A percentile compares a stretch with the other conserved stretches of the same genome.
phyloP scores from a whole-genome alignment of 2,888 invertebrate species.

The Leuctra nigra region DNA sequence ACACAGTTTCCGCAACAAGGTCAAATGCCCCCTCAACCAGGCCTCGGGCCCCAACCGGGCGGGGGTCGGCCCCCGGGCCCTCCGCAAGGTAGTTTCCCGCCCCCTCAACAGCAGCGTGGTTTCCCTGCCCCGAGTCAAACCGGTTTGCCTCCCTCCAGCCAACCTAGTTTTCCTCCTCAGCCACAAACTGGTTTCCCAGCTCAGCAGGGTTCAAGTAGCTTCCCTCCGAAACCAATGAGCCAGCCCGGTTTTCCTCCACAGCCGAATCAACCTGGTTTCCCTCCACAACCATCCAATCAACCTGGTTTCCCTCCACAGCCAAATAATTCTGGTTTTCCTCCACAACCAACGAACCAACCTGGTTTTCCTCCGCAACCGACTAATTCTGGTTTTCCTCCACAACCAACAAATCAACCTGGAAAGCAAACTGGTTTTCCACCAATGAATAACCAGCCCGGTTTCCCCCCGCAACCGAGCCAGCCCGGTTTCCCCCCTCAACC shows the following conservation, averaged over 20 bases:
- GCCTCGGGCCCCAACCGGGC: neutral
- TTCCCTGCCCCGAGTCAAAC: too few species aligned
- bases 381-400: neutral
- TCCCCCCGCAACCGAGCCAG: conserved; percentile 31
- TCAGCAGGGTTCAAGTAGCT: too few species aligned
- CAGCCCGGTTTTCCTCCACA: too few species aligned
- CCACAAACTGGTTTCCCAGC: too few species aligned
- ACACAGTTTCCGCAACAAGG: neutral
- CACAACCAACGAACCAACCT: neutral
- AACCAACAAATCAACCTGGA: neutral
- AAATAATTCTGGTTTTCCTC: neutral
- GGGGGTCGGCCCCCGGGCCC: neutral
- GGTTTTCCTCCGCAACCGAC: neutral
- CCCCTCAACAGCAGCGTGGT: too few species aligned
- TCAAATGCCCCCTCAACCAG: neutral
- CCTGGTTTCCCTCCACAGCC: too few species aligned
- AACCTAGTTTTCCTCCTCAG: too few species aligned
- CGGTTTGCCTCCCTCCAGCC: too few species aligned
- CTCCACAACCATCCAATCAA: too few species aligned
- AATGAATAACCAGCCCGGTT: too few species aligned
- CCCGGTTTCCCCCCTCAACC: conserved; percentile 27
- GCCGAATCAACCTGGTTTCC: too few species aligned
- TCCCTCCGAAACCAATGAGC: too few species aligned
- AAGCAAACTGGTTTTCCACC: neutral
- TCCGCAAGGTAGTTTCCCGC: neutral